Base-by-base conservation (phyloP, 2,797 vertebrate genomes). In the Ctenochaetus hawaiiensis region DNA sequence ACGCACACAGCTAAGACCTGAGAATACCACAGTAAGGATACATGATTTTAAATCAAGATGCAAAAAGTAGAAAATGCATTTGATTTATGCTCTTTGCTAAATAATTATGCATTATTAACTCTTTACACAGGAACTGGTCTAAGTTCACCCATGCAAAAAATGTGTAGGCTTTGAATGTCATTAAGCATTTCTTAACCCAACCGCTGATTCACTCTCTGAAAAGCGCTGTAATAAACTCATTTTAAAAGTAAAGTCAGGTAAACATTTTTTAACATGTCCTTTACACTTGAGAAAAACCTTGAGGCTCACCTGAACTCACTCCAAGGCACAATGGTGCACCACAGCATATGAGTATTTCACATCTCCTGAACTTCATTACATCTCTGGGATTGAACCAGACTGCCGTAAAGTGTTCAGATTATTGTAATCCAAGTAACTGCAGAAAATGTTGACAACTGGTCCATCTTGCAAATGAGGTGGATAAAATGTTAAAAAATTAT, bases 1-100 rank as follows among this genome's bases (percentile, higher is more conserved):
- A 67, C 2, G 37, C 45, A 64, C 14, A 62, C 17, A 59, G 17
- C 77, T 72, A 68, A 82, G 71, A 84, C 89, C 87, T 90, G 85
- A 91, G 84, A 81, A 85, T 75, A 57, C 54, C 68, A 72, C 65
- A 64, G 69, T 13, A 51, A 80, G 1, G 4, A 81, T 63, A 52
- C 39, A 30, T 62, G 8, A 71, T 58, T 72, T 48, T 0, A 52
- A 70, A 65, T 63, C 0, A 14, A 18, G n/a, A 63, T 45, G 5
- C 56, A 30, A 73, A 74, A 61, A 18, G 6, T 2, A 22, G 3
- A 51, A 43, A 68, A 87, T 62, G 72, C 3, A 48, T 22, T 59
- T 60, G 8, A 37, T 57, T 12, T 64, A 52, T 44, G 60, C 51
- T 17, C 12, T 64, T 74, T 62, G 22, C 44, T 44, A 48, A 54